A percentile compares a stretch with the other conserved stretches of the same genome.
These are phyloP conservation scores for Amitus sp. DNA, from an alignment of 2,888 invertebrate species.

Conservation along the genomic window DNA sequence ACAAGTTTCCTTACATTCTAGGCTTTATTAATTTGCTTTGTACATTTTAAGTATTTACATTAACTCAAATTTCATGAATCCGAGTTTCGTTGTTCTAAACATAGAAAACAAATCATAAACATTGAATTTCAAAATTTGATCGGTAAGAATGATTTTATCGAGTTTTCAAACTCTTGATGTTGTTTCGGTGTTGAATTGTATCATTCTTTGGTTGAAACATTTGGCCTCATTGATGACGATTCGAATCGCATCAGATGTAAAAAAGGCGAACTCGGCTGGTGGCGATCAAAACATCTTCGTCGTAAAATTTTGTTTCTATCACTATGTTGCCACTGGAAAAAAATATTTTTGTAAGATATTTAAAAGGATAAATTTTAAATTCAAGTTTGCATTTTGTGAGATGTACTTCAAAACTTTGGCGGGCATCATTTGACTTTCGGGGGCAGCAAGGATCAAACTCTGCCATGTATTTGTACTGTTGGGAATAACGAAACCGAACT, in stretches of 20 bases:
- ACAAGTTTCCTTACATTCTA: no score
- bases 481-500: slow-evolving; percentile 98
- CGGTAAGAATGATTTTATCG: no score
- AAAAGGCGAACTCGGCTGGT: slow-evolving; percentile 95
- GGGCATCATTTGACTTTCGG: slow-evolving; percentile 99
- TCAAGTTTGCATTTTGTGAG: no score
- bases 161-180: no score
- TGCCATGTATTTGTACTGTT: slow-evolving; percentile 99
- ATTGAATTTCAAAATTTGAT: no score
- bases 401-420: slow-evolving; percentile 93
- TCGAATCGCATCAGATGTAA: slow-evolving; percentile 77
- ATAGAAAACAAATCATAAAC: no score
- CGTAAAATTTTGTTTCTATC: slow-evolving; percentile 96
- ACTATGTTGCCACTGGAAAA: slow-evolving; percentile 91
- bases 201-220: not conserved
- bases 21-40: no score
- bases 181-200: no score
- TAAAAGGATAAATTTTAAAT: not conserved
- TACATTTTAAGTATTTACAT: no score
- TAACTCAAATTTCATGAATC: no score
- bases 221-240: slow-evolving; percentile 11
- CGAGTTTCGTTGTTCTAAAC: no score
- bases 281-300: slow-evolving; percentile 92
- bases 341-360: slow-evolving; percentile 13
- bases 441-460: slow-evolving; percentile 97